phyloP scores from a whole-genome alignment of 2,888 invertebrate genomes.

The Xylota segnis region DNA sequence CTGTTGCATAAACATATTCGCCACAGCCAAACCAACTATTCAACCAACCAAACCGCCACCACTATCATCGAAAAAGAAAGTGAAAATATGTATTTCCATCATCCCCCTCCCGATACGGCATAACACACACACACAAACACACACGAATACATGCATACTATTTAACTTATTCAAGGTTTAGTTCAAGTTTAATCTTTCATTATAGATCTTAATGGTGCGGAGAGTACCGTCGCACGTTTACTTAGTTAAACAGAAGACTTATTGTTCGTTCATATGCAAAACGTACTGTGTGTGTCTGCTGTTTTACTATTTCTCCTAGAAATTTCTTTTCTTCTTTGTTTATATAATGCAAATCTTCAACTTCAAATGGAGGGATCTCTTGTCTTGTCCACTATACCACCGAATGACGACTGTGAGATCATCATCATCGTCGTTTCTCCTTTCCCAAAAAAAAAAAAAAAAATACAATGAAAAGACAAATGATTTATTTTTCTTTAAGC shows the following conservation, averaged over 20 bases:
- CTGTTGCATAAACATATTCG: conserved; percentile 68
- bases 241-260: conserved; percentile 4
- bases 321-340: conserved; percentile 71
- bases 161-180: conserved; percentile 74
- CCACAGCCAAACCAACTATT: background rate
- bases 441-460: conserved; percentile 53
- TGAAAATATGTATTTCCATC: conserved; percentile 65
- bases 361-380: conserved; percentile 55
- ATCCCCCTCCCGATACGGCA: conserved; percentile 38
- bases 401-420: conserved; percentile 43
- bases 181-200: conserved; percentile 75
- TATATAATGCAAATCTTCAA: conserved; percentile 67
- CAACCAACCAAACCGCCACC: conserved; percentile 39
- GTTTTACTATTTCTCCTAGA: conserved; percentile 41
- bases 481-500: conserved; percentile 60
- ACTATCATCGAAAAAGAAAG: conserved; percentile 67
- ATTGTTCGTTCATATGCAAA: conserved; percentile 50
- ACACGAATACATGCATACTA: background rate
- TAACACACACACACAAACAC: background rate
- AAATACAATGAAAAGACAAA: conserved; percentile 49
- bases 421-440: conserved; percentile 72
- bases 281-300: too few relatives aligned
- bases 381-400: conserved; percentile 57
- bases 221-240: conserved; percentile 22
- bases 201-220: conserved; percentile 66